Percentiles rank a stretch among this genome's conserved stretches.
Conservation (phyloP, 2,113 vertebrate species). For the Labeo rohita region DNA sequence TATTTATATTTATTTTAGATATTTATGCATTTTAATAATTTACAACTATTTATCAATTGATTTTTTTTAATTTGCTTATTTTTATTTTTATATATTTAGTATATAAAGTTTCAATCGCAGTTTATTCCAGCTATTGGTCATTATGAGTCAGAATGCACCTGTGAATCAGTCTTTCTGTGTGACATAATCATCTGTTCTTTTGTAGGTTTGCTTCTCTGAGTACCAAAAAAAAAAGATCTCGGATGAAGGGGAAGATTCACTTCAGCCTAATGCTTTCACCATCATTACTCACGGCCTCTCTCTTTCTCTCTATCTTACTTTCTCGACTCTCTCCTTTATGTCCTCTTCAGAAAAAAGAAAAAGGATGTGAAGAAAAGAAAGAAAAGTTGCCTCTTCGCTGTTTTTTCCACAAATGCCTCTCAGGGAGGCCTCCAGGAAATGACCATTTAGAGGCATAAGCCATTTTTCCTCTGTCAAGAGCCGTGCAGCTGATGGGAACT, state of each 20-base stretch:
- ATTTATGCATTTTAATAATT: too few relatives aligned
- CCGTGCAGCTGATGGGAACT: slow-evolving; percentile 28
- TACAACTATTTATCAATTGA: background rate
- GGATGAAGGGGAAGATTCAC: slow-evolving; percentile 45
- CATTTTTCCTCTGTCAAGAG: slow-evolving; percentile 22
- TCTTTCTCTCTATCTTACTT: background rate
- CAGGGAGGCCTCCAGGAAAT: slow-evolving; percentile 52
- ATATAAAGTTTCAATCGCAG: background rate
- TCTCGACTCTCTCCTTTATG: slow-evolving; percentile 13
- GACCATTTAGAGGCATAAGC: slow-evolving; percentile 24
- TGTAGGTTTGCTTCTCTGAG: background rate
- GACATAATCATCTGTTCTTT: slow-evolving; percentile 14
- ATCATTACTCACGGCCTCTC: background rate
- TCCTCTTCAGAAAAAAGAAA: background rate
- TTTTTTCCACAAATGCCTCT: background rate
- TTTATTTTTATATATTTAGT: background rate
- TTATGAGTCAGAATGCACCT: background rate
- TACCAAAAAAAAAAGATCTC: slow-evolving; percentile 21
- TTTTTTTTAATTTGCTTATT: background rate
- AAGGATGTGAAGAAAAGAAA: background rate
- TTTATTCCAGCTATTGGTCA: background rate
- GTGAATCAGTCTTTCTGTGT: background rate
- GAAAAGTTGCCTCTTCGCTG: slow-evolving; percentile 4
- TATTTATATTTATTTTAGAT: too few relatives aligned
- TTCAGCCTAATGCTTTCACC: slow-evolving; percentile 32